These are phyloP conservation scores for Ptychadena robeensis DNA, from an alignment of 2,797 vertebrate species.

Conservation along the genomic window DNA sequence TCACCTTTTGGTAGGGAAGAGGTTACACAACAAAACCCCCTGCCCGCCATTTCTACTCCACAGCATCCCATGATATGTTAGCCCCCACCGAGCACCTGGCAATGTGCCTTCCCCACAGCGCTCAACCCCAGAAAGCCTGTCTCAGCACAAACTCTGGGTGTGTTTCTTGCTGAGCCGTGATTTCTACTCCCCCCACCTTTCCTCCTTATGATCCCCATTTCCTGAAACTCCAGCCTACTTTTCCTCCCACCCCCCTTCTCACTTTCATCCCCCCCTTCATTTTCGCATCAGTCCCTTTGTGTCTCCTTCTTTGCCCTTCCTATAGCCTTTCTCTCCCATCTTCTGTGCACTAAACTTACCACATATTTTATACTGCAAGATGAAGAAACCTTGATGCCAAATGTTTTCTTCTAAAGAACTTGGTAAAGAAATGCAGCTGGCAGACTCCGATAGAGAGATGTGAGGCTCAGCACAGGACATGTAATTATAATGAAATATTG, in stretches of 20 bases:
- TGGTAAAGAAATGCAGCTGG: not conserved
- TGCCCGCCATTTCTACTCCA: conserved; percentile 1
- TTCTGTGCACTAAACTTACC: conserved; percentile 36
- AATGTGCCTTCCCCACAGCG: conserved; percentile 38
- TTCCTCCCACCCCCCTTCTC: conserved; percentile 39
- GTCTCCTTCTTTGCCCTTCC: conserved; percentile 47
- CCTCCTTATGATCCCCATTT: conserved; percentile 55
- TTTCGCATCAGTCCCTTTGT: conserved; percentile 37
- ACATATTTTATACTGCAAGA: not conserved
- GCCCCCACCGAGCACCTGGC: conserved; percentile 38
- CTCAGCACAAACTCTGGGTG: conserved; percentile 56
- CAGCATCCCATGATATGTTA: conserved; percentile 33
- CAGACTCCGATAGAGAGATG: not conserved
- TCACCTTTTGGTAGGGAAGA: conserved; percentile 37
- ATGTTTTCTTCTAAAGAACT: not conserved
- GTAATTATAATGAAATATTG: not conserved
- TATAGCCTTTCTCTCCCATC: conserved; percentile 31
- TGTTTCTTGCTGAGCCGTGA: conserved; percentile 58
- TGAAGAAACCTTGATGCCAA: not conserved
- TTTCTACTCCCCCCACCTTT: conserved; percentile 49
- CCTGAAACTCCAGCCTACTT: conserved; percentile 47
- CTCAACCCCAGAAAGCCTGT: conserved; percentile 46
- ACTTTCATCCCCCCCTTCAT: conserved; percentile 35
- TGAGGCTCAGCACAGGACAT: not conserved
- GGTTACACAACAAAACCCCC: conserved; percentile 44